Evolutionary conservation across 2,888 invertebrate species (phyloP).

Genomic region (Protophormia terraenovae): DNA sequence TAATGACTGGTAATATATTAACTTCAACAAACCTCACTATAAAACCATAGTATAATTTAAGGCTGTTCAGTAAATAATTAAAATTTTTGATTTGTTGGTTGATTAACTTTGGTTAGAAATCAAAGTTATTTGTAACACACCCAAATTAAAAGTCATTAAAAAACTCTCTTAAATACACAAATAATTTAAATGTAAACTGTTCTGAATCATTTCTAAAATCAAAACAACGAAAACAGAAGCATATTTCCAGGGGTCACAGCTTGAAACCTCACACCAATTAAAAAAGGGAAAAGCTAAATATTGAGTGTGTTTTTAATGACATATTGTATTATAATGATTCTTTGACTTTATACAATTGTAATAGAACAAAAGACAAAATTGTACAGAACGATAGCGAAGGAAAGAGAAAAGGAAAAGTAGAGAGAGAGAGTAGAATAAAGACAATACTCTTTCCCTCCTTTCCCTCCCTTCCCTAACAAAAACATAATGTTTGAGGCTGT

Average conservation of each 20-base stretch:
- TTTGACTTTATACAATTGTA: conserved; percentile 3
- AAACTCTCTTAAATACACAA: too few species aligned
- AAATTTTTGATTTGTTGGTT: conserved; percentile 33
- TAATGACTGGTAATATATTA: not conserved
- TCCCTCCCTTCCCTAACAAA: too few species aligned
- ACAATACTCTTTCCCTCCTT: not conserved
- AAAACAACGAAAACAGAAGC: not conserved
- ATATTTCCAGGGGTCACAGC: not conserved
- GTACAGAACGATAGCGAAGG: not conserved
- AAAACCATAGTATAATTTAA: conserved; percentile 32
- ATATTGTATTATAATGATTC: conserved; percentile 19
- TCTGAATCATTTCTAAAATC: not conserved
- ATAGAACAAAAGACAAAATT: not conserved
- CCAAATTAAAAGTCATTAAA: conserved; percentile 29
- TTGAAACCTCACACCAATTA: not conserved
- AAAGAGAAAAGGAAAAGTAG: not conserved
- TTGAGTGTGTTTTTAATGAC: conserved; percentile 23
- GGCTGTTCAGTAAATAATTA: not conserved
- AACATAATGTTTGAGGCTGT: not conserved
- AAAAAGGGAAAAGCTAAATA: not conserved
- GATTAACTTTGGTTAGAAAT: not conserved
- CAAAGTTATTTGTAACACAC: not conserved
- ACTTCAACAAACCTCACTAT: not conserved
- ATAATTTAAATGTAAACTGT: not conserved
- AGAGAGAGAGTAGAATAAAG: not conserved